Evolutionary conservation across 2,797 vertebrate species (phyloP), one percentile per base, ranked within the genome.

Genomic region (Hozukius guyotensis): DNA sequence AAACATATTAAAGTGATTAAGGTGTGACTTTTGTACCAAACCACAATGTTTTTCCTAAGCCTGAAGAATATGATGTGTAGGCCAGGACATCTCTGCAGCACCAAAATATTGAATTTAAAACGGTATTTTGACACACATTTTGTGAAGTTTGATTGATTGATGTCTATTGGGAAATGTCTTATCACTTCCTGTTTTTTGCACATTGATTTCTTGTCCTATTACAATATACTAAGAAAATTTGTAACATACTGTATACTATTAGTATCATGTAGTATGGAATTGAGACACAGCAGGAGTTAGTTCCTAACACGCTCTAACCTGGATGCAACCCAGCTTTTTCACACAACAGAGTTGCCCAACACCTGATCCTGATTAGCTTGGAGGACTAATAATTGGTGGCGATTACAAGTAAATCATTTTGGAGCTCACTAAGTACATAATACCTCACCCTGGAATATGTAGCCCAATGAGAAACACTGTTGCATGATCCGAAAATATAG

Each of bases 291-390:
- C 53, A 29, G n/a, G 63, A 31, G 57, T 62, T 11, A 31, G 46
- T 0, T 69, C 25, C 77, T 77, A 18, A 76, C 29, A 10, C 24
- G 10, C 25, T 74, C 27, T 62, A 12, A 66, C 53, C 49, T 80
- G 78, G 74, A 78, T 68, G 3, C 24, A 27, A 7, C 69, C 78
- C 62, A 69, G 61, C 52, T 55, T 57, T 57, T 62, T 14, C 32
- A 36, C 56, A 77, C 69, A 65, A 22, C 22, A 53, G 18, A 61
- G 13, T 49, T 53, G 78, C 66, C 36, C 18, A 61, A 46, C 75
- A 78, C 56, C 76, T 81, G 77, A 72, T 69, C 56, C 70, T 57
- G 53, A 81, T 72, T 67, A 55, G 20, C 61, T 67, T 25, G 2
- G 3, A 57, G 53, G 18, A 74, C 29, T 10, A 14, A 61, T 59